Evolutionary conservation across 2,797 vertebrate species (phyloP).

Genomic region (Hirundo rustica): DNA sequence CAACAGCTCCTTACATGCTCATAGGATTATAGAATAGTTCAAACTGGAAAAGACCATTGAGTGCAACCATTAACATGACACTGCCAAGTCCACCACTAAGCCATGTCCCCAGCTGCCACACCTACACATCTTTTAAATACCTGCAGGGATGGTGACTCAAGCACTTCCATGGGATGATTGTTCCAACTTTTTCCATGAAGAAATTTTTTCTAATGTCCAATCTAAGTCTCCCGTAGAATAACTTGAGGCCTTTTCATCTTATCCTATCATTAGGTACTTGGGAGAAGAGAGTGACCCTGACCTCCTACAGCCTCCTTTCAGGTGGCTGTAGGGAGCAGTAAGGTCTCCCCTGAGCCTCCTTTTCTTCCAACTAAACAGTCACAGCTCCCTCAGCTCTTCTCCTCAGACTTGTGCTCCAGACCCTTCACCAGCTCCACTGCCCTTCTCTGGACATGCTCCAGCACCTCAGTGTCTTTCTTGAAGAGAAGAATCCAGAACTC

Average conservation of each 20-base stretch:
- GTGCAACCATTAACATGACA: background rate
- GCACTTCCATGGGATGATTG: background rate
- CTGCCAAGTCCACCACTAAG: background rate
- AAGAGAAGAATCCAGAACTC: background rate
- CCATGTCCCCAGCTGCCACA: background rate
- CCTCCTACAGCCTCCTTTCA: background rate
- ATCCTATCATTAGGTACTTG: background rate
- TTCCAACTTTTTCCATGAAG: background rate
- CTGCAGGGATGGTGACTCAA: background rate
- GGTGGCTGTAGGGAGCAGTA: background rate
- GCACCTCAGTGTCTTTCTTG: background rate
- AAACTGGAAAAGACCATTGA: background rate
- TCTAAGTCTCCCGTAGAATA: background rate
- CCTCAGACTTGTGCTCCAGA: background rate
- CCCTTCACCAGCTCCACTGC: fast-evolving
- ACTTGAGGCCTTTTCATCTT: background rate
- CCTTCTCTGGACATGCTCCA: background rate
- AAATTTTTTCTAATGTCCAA: background rate
- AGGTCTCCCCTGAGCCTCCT: background rate
- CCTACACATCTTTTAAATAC: background rate
- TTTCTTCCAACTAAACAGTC: background rate
- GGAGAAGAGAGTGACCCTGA: background rate
- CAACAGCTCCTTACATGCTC: background rate
- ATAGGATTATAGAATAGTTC: background rate
- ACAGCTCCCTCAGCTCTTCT: background rate